phyloP scores from a whole-genome alignment of 2,888 invertebrate species.

The Tiliacea citrago region DNA sequence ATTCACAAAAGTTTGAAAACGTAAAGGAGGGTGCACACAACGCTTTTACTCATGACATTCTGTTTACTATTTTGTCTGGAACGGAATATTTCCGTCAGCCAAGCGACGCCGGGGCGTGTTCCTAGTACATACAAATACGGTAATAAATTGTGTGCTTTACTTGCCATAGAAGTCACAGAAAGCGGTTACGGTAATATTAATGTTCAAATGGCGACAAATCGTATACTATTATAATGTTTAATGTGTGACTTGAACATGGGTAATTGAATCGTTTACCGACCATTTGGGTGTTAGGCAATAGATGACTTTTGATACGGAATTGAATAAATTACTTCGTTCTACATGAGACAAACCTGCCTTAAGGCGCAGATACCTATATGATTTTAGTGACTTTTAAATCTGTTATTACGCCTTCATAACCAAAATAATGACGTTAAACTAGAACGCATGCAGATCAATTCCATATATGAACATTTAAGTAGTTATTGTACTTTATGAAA shows the following conservation, averaged over 20 bases:
- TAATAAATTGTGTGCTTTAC: slow-evolving; percentile 56
- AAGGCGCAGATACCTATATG: too few relatives aligned
- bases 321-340: not conserved
- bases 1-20: slow-evolving; percentile 38
- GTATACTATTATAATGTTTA: slow-evolving; percentile 46
- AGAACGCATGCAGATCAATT: too few relatives aligned
- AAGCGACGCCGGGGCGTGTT: slow-evolving; percentile 41
- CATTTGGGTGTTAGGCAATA: slow-evolving; percentile 25
- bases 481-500: too few relatives aligned
- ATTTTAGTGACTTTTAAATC: too few relatives aligned
- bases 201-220: slow-evolving; percentile 51
- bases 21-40: slow-evolving; percentile 23
- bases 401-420: too few relatives aligned
- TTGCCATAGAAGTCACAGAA: slow-evolving; percentile 40
- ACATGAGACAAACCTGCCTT: not conserved
- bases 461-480: too few relatives aligned
- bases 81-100: slow-evolving; percentile 48
- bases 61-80: slow-evolving; percentile 39
- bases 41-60: slow-evolving; percentile 20
- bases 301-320: slow-evolving; percentile 27
- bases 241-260: slow-evolving; percentile 45
- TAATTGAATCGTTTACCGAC: slow-evolving; percentile 37
- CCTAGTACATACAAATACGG: slow-evolving; percentile 52
- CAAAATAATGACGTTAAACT: too few relatives aligned
- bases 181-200: slow-evolving; percentile 52